phyloP scores from a whole-genome alignment of 2,888 invertebrate species.

The Torymus texanus region DNA sequence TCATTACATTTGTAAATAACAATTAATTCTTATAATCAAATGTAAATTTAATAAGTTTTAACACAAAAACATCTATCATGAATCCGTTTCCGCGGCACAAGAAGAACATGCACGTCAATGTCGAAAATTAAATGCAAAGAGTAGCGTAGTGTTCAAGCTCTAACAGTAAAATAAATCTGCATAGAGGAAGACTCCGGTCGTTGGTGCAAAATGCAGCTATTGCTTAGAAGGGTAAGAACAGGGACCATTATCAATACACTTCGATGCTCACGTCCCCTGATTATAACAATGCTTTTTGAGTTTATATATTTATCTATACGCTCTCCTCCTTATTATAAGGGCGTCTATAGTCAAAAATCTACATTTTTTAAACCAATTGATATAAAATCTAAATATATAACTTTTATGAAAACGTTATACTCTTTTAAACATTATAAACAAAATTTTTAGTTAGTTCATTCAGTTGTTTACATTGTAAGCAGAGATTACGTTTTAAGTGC shows the following conservation, averaged over 20 bases:
- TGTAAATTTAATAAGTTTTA: too few relatives aligned
- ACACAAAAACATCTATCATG: constrained; percentile 16
- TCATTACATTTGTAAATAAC: too few relatives aligned
- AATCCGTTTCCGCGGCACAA: not conserved
- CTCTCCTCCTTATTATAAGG: constrained; percentile 11
- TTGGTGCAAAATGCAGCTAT: constrained; percentile 19
- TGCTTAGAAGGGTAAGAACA: constrained; percentile 17
- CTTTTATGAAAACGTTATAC: not conserved
- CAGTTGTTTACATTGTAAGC: not conserved
- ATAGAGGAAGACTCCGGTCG: constrained; percentile 44
- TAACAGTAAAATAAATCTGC: not conserved
- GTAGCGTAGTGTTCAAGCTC: constrained; percentile 7
- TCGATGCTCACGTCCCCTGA: constrained; percentile 19
- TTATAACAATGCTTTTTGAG: constrained; percentile 27
- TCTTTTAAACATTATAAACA: too few relatives aligned
- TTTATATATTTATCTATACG: constrained; percentile 24
- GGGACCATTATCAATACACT: constrained; percentile 10
- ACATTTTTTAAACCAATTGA: constrained; percentile 14
- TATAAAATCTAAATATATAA: not conserved
- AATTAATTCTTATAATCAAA: too few relatives aligned
- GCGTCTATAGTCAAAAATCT: constrained; percentile 25
- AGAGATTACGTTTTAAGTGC: not conserved
- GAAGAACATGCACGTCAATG: too few relatives aligned
- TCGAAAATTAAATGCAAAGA: constrained; percentile 39
- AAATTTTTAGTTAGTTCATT: too few relatives aligned